Conservation (phyloP, 1,140 invertebrate species). For the Pomacea maculata region DNA sequence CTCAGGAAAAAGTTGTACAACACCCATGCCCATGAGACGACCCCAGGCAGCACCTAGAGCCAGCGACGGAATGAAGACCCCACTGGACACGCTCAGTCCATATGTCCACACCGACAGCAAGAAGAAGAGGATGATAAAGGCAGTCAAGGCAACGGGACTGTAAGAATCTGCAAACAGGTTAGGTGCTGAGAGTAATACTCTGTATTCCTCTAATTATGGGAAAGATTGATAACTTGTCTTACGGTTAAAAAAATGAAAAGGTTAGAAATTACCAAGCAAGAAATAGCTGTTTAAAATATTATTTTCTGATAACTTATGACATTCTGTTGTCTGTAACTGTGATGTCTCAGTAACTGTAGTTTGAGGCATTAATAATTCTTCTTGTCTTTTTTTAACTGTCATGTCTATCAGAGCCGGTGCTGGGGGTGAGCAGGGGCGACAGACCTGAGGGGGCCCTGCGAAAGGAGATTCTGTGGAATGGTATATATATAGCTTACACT, state of each 20-base stretch:
- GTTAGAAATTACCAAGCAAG: neutral
- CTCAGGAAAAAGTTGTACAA: conserved; percentile 72
- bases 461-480: too few relatives aligned
- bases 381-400: too few relatives aligned
- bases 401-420: too few relatives aligned
- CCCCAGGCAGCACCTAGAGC: conserved; percentile 98
- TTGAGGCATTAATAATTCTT: too few relatives aligned
- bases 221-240: neutral
- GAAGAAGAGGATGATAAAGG: conserved; percentile 92
- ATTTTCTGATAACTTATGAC: too few relatives aligned
- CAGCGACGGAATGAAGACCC: conserved; percentile 96
- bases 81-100: conserved; percentile 92
- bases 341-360: too few relatives aligned
- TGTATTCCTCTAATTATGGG: neutral
- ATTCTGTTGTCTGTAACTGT: too few relatives aligned
- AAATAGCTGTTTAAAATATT: too few relatives aligned
- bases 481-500: too few relatives aligned
- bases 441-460: too few relatives aligned
- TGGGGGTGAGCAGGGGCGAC: too few relatives aligned
- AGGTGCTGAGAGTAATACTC: neutral
- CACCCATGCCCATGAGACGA: conserved; percentile 78
- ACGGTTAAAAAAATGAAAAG: neutral
- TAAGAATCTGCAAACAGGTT: conserved; percentile 78
- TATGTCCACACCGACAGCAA: conserved; percentile 93
- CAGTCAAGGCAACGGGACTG: conserved; percentile 77